phyloP scores from a whole-genome alignment of 2,888 invertebrate genomes.

The Mantis religiosa region DNA sequence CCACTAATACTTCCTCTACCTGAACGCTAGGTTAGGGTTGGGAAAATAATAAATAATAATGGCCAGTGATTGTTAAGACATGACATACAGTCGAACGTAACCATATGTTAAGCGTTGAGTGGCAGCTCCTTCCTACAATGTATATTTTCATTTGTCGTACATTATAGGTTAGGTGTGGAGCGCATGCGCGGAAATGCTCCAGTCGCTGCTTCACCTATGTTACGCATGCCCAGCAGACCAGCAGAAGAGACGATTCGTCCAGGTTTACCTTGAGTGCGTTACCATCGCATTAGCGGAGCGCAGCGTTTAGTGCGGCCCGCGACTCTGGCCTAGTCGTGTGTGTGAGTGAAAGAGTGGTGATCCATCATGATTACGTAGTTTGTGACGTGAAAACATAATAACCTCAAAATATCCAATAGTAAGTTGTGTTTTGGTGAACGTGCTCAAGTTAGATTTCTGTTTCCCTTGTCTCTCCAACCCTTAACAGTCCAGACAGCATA shows the following conservation, averaged over 20 bases:
- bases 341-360: neutral
- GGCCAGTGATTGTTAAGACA: too few species aligned
- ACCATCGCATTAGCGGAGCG: neutral
- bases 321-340: neutral
- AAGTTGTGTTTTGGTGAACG: neutral
- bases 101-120: too few species aligned
- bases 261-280: neutral
- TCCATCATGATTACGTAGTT: neutral
- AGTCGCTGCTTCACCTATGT: neutral
- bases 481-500: too few species aligned
- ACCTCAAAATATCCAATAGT: neutral
- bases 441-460: too few species aligned
- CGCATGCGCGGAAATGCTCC: neutral
- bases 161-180: neutral
- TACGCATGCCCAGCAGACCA: neutral
- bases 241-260: too few species aligned
- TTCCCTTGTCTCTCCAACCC: too few species aligned
- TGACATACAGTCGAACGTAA: too few species aligned
- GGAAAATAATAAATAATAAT: too few species aligned
- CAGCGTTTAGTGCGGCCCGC: neutral
- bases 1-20: too few species aligned
- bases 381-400: neutral
- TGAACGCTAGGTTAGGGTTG: too few species aligned
- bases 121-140: neutral
- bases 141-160: neutral